phyloP scores from a whole-genome alignment of 1,140 invertebrate species.

The Diorhabda sublineata region DNA sequence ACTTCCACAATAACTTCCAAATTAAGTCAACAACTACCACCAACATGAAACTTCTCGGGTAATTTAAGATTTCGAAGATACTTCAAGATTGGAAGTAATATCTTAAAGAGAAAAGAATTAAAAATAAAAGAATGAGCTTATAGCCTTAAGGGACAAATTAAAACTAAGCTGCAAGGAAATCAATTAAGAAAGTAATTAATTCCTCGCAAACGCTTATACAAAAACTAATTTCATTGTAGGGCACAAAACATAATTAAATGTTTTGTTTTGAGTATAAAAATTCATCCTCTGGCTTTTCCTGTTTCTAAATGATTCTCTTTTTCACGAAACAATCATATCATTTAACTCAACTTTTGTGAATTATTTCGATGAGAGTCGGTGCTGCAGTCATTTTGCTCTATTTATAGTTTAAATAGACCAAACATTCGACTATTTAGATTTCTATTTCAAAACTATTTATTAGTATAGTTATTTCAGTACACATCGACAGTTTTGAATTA shows the following conservation, averaged over 20 bases:
- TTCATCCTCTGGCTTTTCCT: constrained; percentile 35
- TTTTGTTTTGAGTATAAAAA: constrained; percentile 39
- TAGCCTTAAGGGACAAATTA: constrained; percentile 33
- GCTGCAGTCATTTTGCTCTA: neutral
- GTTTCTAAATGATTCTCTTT: constrained; percentile 36
- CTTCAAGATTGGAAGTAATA: constrained; percentile 10
- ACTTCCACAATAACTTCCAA: too few species aligned
- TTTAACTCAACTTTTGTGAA: constrained; percentile 35
- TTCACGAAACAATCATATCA: constrained; percentile 37
- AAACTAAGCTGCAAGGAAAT: constrained; percentile 36
- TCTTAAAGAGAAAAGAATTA: constrained; percentile 18
- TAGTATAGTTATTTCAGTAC: too few species aligned
- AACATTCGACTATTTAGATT: too few species aligned
- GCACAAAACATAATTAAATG: constrained; percentile 40
- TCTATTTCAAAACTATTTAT: too few species aligned
- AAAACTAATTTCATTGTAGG: constrained; percentile 35
- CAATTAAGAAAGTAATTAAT: constrained; percentile 38
- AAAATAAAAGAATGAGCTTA: constrained; percentile 16
- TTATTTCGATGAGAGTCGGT: constrained; percentile 11
- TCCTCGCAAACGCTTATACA: constrained; percentile 34
- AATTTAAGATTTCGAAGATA: constrained; percentile 23
- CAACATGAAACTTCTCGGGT: constrained; percentile 10
- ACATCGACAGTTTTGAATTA: too few species aligned
- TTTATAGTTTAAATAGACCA: too few species aligned
- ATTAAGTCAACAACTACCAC: too few species aligned